Evolutionary conservation across 2,888 invertebrate genomes (phyloP).

Genomic region (Boloria selene): DNA sequence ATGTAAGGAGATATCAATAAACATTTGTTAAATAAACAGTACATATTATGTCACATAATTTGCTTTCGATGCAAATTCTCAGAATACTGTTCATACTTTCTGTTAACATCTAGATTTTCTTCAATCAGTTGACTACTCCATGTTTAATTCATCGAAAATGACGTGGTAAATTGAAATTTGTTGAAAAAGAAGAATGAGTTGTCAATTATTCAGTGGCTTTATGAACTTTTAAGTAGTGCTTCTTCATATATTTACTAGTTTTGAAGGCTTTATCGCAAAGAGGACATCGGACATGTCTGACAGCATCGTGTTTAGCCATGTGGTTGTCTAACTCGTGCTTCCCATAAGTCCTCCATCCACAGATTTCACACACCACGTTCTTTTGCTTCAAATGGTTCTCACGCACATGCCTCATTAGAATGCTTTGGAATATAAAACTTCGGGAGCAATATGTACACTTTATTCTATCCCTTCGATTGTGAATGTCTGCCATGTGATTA

Average conservation of each 20-base stretch:
- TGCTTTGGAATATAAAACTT: slow-evolving; percentile 42
- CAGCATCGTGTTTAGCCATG: slow-evolving; percentile 49
- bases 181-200: too few relatives aligned
- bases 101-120: too few relatives aligned
- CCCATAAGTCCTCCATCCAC: slow-evolving; percentile 49
- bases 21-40: too few relatives aligned
- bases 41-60: too few relatives aligned
- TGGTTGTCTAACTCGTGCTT: slow-evolving; percentile 46
- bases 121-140: too few relatives aligned
- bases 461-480: slow-evolving; percentile 38
- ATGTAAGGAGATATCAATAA: too few relatives aligned
- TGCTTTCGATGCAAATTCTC: too few relatives aligned
- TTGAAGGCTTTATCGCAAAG: slow-evolving; percentile 51
- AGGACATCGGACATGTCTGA: slow-evolving; percentile 48
- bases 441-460: slow-evolving; percentile 42
- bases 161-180: too few relatives aligned
- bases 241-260: slow-evolving; percentile 49
- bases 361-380: slow-evolving; percentile 50
- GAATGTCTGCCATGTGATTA: slow-evolving; percentile 42
- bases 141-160: too few relatives aligned
- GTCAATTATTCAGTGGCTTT: slow-evolving; percentile 21
- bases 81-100: too few relatives aligned
- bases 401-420: slow-evolving; percentile 47
- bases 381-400: slow-evolving; percentile 53
- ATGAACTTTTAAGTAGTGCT: slow-evolving; percentile 46